These are phyloP conservation scores for Scaptomyza caliginosa DNA, from an alignment of 2,888 invertebrate species.

Conservation along the genomic window DNA sequence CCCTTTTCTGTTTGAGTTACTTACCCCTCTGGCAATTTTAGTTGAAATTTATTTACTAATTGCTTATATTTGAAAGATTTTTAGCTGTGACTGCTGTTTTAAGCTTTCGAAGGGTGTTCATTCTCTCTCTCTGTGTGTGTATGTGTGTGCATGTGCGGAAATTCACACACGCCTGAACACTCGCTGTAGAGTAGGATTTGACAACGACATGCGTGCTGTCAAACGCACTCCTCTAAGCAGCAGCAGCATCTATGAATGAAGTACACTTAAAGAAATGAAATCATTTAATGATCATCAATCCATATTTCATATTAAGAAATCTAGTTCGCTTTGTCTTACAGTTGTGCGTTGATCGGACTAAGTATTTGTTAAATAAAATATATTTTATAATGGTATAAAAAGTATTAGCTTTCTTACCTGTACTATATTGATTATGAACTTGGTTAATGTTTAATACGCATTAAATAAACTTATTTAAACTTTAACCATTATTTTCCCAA, in stretches of 20 bases:
- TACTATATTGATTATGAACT: no score
- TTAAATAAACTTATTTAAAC: no score
- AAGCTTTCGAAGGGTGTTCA: not conserved
- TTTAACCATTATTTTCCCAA: no score
- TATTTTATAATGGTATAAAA: no score
- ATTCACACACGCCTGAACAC: slow-evolving; percentile 75
- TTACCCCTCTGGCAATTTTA: slow-evolving; percentile 1
- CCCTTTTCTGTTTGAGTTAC: not conserved
- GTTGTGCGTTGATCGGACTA: no score
- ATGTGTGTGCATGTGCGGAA: slow-evolving; percentile 71
- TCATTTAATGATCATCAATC: no score
- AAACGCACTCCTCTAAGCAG: slow-evolving; percentile 49
- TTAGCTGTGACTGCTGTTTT: slow-evolving; percentile 16
- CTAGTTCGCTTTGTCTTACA: no score
- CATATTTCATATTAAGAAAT: no score
- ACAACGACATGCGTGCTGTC: slow-evolving; percentile 59
- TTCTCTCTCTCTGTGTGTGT: not conserved
- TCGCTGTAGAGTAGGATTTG: slow-evolving; percentile 25
- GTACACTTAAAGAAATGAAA: not conserved
- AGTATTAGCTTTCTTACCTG: no score
- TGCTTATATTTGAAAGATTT: slow-evolving; percentile 60
- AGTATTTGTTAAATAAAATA: no score
- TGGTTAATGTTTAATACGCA: no score
- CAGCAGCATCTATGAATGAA: not conserved
- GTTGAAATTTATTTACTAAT: slow-evolving; percentile 60